phyloP scores from a whole-genome alignment of 2,888 invertebrate species.

The Sturmia bella region DNA sequence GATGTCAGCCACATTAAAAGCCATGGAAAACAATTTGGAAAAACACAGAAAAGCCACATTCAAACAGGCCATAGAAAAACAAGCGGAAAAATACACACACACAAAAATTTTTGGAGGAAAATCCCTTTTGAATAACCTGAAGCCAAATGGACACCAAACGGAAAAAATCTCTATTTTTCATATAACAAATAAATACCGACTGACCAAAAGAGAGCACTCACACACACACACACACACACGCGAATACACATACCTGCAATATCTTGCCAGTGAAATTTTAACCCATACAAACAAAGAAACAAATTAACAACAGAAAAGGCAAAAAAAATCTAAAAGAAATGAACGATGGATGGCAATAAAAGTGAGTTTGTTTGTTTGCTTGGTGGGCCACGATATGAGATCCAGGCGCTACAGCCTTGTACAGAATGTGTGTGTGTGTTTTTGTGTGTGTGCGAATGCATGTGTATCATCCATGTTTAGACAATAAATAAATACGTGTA shows the following conservation, averaged over 20 bases:
- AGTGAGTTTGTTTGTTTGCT: conserved; percentile 10
- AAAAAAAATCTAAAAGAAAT: conserved; percentile 54
- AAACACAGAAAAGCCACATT: conserved; percentile 60
- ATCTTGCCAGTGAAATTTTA: conserved; percentile 28
- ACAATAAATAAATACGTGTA: conserved; percentile 69
- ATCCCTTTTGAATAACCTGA: conserved; percentile 62
- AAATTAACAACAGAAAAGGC: conserved; percentile 27
- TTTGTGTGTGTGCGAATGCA: conserved; percentile 26
- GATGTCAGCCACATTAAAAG: conserved; percentile 60
- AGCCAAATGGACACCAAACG: conserved; percentile 67
- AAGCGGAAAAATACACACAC: conserved; percentile 21
- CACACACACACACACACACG: conserved; percentile 8
- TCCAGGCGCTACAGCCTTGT: background rate
- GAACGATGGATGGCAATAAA: conserved; percentile 39
- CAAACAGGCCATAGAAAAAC: conserved; percentile 38
- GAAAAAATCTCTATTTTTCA: conserved; percentile 44
- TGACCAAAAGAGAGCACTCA: conserved; percentile 58
- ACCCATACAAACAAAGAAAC: conserved; percentile 17
- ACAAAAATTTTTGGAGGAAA: conserved; percentile 26
- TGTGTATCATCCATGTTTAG: conserved; percentile 55
- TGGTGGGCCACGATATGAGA: conserved; percentile 38
- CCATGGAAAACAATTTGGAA: conserved; percentile 57
- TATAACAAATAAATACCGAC: conserved; percentile 61
- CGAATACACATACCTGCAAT: conserved; percentile 60
- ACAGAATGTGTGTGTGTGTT: conserved; percentile 1